Percentiles rank a stretch among this genome's conserved stretches.
phyloP scores from a whole-genome alignment of 2,888 invertebrate species.

The Drosophila neoperkinsi region DNA sequence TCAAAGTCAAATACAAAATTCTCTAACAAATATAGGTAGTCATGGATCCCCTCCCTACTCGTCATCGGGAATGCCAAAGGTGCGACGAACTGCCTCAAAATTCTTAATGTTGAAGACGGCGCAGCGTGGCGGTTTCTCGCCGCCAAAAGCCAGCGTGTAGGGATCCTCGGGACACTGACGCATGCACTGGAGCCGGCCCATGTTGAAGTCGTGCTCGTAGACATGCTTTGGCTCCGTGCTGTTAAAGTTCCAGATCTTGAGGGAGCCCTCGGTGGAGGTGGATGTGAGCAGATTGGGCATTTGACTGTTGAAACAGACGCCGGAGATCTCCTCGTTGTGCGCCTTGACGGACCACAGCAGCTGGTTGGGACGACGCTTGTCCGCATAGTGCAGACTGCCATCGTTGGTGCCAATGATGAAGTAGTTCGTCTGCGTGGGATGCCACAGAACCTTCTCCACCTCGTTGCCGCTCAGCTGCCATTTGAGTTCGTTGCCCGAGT shows the following conservation, averaged over 20 bases:
- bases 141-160: constrained; percentile 92
- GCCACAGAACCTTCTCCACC: constrained; percentile 95
- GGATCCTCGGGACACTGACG: constrained; percentile 93
- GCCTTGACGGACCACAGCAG: constrained; percentile 91
- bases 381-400: constrained; percentile 90
- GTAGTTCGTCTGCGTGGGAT: constrained; percentile 90
- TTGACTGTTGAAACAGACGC: constrained; percentile 90
- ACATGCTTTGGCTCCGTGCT: constrained; percentile 76
- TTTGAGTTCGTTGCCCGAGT: constrained; percentile 75
- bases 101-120: constrained; percentile 86
- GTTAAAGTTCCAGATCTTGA: constrained; percentile 93
- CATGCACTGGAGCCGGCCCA: constrained; percentile 91
- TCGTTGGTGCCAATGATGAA: constrained; percentile 89
- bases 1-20: constrained; percentile 2
- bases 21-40: not conserved
- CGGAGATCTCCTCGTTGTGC: constrained; percentile 94
- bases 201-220: constrained; percentile 86
- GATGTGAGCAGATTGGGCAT: constrained; percentile 92
- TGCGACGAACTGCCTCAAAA: constrained; percentile 82
- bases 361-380: constrained; percentile 88
- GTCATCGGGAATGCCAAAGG: constrained; percentile 75
- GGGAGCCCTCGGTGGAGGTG: constrained; percentile 91
- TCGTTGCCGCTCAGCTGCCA: constrained; percentile 93
- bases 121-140: constrained; percentile 92
- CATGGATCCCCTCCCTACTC: constrained; percentile 19